Evolutionary conservation across 2,113 vertebrate genomes (phyloP).

Genomic region (Melospiza melodia): DNA sequence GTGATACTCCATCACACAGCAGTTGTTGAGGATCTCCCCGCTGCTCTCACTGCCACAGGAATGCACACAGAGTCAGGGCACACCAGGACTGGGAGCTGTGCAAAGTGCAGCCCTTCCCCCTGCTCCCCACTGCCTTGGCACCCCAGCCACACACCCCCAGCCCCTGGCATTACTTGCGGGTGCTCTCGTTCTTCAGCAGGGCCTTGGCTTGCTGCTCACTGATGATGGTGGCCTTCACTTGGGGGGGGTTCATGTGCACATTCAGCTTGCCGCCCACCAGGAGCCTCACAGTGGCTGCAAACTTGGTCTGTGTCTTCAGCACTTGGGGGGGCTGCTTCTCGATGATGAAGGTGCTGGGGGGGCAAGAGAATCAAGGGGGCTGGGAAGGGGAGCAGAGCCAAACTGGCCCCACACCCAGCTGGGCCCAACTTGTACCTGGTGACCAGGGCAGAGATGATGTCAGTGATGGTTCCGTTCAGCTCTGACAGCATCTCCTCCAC

Average conservation of each 20-base stretch:
- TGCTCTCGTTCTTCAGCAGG: conserved; percentile 91
- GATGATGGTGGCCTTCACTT: conserved; percentile 98
- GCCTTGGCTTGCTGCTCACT: conserved; percentile 94
- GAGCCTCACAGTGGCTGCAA: conserved; percentile 92
- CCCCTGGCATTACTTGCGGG: conserved; percentile 79
- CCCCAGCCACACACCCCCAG: neutral
- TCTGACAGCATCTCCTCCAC: conserved; percentile 92
- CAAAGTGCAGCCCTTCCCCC: neutral
- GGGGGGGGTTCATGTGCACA: conserved; percentile 97
- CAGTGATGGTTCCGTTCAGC: conserved; percentile 92
- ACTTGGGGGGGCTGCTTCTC: conserved; percentile 98
- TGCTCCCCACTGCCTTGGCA: neutral
- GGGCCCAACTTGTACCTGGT: conserved; percentile 81
- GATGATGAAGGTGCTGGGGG: conserved; percentile 93
- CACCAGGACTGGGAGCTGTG: neutral
- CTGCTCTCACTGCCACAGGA: conserved; percentile 85
- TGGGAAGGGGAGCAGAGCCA: neutral
- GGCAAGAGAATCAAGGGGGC: neutral
- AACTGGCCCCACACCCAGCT: accelerated
- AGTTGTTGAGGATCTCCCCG: conserved; percentile 95
- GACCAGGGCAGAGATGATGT: conserved; percentile 95
- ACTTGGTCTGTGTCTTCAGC: conserved; percentile 97
- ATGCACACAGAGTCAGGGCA: neutral
- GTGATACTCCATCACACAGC: conserved; percentile 97
- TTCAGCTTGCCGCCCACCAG: conserved; percentile 96